Percentiles rank a stretch among this genome's conserved stretches.
These are phyloP conservation scores for Diorhabda elongata DNA, from an alignment of 1,140 invertebrate genomes.

Conservation along the genomic window DNA sequence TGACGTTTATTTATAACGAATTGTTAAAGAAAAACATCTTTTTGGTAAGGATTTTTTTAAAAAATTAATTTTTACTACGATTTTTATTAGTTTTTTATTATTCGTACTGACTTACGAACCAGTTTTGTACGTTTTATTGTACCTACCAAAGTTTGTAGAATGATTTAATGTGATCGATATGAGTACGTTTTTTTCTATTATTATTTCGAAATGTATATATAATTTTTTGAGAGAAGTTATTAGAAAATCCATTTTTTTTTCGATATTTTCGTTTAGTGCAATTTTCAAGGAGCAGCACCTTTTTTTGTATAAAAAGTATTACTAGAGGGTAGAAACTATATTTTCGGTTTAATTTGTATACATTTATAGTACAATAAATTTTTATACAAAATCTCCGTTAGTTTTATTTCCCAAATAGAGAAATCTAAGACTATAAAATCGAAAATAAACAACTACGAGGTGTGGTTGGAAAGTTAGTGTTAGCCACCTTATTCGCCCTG, in stretches of 20 bases:
- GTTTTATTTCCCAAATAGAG: too few species aligned
- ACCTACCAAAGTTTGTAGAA: constrained; percentile 17
- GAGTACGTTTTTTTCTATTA: background rate
- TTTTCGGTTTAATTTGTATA: constrained; percentile 21
- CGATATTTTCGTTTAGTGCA: constrained; percentile 11
- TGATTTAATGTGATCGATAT: constrained; percentile 16
- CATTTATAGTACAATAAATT: constrained; percentile 21
- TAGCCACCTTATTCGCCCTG: too few species aligned
- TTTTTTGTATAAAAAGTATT: constrained; percentile 17
- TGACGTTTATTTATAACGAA: too few species aligned
- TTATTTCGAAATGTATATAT: constrained; percentile 4
- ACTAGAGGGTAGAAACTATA: constrained; percentile 17
- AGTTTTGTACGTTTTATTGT: constrained; percentile 1
- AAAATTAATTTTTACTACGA: too few species aligned
- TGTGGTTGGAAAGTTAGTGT: too few species aligned
- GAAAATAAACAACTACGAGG: too few species aligned
- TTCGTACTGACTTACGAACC: too few species aligned
- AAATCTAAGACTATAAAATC: too few species aligned
- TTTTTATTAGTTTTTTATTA: background rate
- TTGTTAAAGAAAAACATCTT: too few species aligned
- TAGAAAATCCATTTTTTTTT: background rate
- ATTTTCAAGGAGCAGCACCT: constrained; percentile 14
- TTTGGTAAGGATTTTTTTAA: too few species aligned
- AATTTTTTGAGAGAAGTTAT: background rate
- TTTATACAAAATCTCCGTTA: constrained; percentile 6